Percentiles rank a stretch among this genome's conserved stretches.
phyloP scores from a whole-genome alignment of 2,113 vertebrate genomes.

The Onychostoma macrolepis region DNA sequence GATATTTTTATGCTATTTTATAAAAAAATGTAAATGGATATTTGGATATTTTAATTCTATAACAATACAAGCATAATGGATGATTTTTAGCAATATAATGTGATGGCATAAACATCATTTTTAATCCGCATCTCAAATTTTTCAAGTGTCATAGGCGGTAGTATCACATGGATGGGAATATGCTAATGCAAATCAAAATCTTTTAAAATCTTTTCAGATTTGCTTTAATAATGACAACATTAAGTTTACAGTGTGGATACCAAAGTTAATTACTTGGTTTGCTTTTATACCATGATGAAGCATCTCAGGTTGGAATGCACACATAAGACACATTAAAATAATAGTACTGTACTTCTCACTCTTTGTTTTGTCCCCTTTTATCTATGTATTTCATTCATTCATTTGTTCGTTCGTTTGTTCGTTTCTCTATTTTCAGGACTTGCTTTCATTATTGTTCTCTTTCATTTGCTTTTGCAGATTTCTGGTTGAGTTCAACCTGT shows the following conservation, averaged over 20 bases:
- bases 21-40: too few species aligned
- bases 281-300: too few species aligned
- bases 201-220: background rate
- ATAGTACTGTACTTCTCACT: background rate
- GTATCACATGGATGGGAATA: background rate
- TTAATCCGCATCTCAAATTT: too few species aligned
- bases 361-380: background rate
- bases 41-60: too few species aligned
- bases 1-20: too few species aligned
- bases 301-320: background rate
- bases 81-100: too few species aligned
- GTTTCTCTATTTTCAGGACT: background rate
- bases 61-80: too few species aligned
- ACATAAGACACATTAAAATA: background rate
- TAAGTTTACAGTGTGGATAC: background rate
- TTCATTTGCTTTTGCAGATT: constrained; percentile 78
- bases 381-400: background rate
- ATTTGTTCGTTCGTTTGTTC: background rate
- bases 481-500: constrained; percentile 97
- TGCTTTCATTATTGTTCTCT: background rate
- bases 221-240: background rate
- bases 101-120: too few species aligned
- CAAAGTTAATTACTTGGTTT: background rate
- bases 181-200: background rate
- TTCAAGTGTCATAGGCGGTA: background rate